phyloP scores from a whole-genome alignment of 2,797 vertebrate genomes.

The Melanotaenia maccullochi region DNA sequence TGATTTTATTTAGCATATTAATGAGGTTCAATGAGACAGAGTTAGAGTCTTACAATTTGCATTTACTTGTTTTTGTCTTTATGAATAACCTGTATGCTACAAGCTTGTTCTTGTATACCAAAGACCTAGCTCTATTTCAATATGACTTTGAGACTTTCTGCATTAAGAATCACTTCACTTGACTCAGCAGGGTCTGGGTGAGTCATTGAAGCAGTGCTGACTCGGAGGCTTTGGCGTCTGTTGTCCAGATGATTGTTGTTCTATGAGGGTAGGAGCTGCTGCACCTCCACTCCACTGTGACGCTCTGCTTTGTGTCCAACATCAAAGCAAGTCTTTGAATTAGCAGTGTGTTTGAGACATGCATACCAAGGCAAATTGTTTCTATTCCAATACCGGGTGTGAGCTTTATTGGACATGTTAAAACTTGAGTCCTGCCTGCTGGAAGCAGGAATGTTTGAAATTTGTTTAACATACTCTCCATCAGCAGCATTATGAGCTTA shows the following conservation, averaged over 20 bases:
- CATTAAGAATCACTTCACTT: slow-evolving; percentile 50
- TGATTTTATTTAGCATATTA: background rate
- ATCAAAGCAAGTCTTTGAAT: slow-evolving; percentile 5
- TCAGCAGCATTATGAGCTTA: slow-evolving; percentile 12
- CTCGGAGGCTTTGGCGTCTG: slow-evolving; percentile 44
- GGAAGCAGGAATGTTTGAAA: slow-evolving; percentile 3
- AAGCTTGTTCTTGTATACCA: slow-evolving; percentile 5
- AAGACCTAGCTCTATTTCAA: slow-evolving; percentile 3
- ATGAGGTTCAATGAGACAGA: background rate
- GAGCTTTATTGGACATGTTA: slow-evolving; percentile 45
- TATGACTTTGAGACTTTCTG: slow-evolving; percentile 38
- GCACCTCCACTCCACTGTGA: background rate
- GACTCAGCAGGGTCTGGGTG: slow-evolving; percentile 65
- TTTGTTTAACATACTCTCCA: slow-evolving; percentile 21
- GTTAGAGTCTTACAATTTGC: background rate
- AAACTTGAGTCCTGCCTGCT: slow-evolving; percentile 39
- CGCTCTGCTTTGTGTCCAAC: slow-evolving; percentile 9
- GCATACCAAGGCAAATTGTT: background rate
- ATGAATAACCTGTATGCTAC: slow-evolving; percentile 17
- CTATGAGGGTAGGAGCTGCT: slow-evolving; percentile 22
- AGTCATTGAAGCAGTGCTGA: slow-evolving; percentile 62
- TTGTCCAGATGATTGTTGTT: slow-evolving; percentile 52
- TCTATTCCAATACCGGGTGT: background rate
- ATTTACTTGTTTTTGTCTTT: background rate
- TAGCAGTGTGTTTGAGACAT: slow-evolving; percentile 3